phyloP scores from a whole-genome alignment of 2,113 vertebrate genomes.

The Mohoua ochrocephala region DNA sequence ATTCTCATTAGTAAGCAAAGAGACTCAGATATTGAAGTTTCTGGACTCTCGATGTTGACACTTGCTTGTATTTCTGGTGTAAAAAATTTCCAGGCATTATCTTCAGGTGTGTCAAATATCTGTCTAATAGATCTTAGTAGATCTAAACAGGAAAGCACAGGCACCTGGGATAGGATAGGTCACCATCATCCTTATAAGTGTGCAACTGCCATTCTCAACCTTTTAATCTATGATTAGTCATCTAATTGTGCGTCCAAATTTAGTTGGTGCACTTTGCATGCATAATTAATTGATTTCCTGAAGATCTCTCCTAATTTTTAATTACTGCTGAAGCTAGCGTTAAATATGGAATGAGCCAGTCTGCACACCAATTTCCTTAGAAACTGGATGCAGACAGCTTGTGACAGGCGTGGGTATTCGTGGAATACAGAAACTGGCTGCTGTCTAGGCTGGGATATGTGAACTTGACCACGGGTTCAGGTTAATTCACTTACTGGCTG shows the following conservation, averaged over 20 bases:
- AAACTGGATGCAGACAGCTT: constrained; percentile 42
- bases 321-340: constrained; percentile 36
- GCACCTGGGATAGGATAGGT: neutral
- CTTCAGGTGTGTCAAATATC: neutral
- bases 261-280: constrained; percentile 49
- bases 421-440: constrained; percentile 18
- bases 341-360: constrained; percentile 42
- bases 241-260: constrained; percentile 44
- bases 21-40: neutral
- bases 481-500: neutral
- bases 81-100: neutral
- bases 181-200: neutral
- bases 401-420: constrained; percentile 20
- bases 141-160: neutral
- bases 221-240: constrained; percentile 51
- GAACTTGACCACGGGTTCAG: neutral
- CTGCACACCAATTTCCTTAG: constrained; percentile 27
- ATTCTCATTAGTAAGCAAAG: neutral
- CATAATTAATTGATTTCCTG: constrained; percentile 57
- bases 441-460: constrained; percentile 3
- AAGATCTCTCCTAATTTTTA: constrained; percentile 50
- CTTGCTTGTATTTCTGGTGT: neutral
- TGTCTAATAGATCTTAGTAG: neutral
- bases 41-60: neutral
- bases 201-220: constrained; percentile 36